These are phyloP conservation scores for Bicyclus anynana DNA, from an alignment of 1,140 invertebrate genomes.

Conservation along the genomic window DNA sequence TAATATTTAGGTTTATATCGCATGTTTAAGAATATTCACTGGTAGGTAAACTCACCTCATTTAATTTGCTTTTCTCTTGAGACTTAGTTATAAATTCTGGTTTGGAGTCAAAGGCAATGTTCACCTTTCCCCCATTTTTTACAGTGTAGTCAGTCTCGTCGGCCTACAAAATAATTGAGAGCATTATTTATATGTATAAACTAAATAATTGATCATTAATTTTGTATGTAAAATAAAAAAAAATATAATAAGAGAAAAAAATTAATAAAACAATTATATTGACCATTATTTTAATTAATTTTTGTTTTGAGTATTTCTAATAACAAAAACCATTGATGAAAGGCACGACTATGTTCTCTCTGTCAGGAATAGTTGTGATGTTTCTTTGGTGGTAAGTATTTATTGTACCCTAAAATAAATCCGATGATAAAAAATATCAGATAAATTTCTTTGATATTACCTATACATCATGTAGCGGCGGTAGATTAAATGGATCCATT, in stretches of 20 bases:
- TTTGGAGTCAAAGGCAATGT: not conserved
- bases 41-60: not conserved
- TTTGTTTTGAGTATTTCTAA: too few species aligned
- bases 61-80: not conserved
- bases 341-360: not conserved
- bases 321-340: not conserved
- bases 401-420: not conserved
- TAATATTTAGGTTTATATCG: too few species aligned
- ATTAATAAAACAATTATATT: too few species aligned
- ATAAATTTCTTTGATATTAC: constrained; percentile 3
- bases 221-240: too few species aligned
- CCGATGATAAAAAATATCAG: not conserved
- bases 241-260: too few species aligned
- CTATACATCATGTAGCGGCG: not conserved
- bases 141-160: not conserved
- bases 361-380: not conserved
- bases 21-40: too few species aligned
- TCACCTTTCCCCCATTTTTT: not conserved
- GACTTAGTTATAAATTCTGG: not conserved
- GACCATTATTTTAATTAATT: too few species aligned
- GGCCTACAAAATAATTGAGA: not conserved
- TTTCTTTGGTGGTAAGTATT: not conserved
- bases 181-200: not conserved
- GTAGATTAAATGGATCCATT: not conserved
- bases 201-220: not conserved